Evolutionary conservation across 2,888 invertebrate genomes (phyloP).

Genomic region (Rhaphigaster nebulosa): DNA sequence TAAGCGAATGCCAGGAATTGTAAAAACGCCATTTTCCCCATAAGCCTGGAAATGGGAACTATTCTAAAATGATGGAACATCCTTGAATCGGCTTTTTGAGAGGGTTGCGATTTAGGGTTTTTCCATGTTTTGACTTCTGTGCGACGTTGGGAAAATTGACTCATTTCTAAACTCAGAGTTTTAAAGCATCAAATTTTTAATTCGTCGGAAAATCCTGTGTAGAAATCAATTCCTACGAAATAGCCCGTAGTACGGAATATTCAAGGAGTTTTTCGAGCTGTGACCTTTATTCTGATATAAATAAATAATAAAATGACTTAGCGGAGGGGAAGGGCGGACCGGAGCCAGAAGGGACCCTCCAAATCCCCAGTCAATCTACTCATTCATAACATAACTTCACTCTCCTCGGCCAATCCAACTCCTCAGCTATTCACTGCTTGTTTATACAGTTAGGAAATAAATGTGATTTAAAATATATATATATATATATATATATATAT

Average conservation of each 20-base stretch:
- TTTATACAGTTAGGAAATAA: not conserved
- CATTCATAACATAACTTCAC: conserved; percentile 14
- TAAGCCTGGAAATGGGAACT: too few species aligned
- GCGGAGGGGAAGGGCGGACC: not conserved
- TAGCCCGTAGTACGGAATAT: not conserved
- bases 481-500: not conserved
- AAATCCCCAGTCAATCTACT: conserved; percentile 28
- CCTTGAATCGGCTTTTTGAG: too few species aligned
- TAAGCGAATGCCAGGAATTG: too few species aligned
- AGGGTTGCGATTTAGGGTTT: too few species aligned
- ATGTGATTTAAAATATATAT: not conserved
- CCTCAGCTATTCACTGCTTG: not conserved
- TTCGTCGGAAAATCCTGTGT: not conserved
- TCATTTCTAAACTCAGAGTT: too few species aligned
- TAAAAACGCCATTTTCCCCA: too few species aligned
- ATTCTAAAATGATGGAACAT: too few species aligned
- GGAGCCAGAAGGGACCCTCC: not conserved
- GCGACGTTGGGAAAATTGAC: too few species aligned
- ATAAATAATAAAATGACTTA: conserved; percentile 29
- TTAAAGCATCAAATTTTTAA: too few species aligned
- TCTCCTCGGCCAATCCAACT: not conserved
- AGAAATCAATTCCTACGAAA: not conserved
- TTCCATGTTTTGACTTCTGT: too few species aligned
- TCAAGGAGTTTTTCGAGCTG: not conserved
- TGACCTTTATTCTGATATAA: conserved; percentile 18